Percentiles rank a stretch among this genome's conserved stretches.
Conservation (phyloP, 1,140 invertebrate genomes). For the Cataglyphis hispanica region DNA sequence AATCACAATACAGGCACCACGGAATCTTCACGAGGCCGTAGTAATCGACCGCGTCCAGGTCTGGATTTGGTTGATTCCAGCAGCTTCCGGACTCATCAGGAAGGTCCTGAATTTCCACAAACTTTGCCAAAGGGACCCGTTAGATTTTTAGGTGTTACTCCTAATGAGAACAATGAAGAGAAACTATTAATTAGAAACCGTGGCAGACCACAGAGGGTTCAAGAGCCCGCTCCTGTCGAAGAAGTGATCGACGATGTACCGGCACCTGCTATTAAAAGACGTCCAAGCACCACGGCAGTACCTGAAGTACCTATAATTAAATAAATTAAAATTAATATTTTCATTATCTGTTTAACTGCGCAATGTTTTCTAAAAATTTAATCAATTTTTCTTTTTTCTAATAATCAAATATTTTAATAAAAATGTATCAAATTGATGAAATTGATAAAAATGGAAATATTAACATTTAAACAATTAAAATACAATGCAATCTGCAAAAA, state of each 20-base stretch:
- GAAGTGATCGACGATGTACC: slow-evolving; percentile 75
- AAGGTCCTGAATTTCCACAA: slow-evolving; percentile 86
- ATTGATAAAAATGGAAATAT: slow-evolving; percentile 13
- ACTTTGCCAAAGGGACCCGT: slow-evolving; percentile 87
- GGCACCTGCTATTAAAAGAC: slow-evolving; percentile 73
- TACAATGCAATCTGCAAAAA: background rate
- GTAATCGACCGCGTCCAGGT: slow-evolving; percentile 89
- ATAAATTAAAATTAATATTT: background rate
- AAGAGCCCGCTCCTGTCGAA: slow-evolving; percentile 78
- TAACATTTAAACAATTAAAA: background rate
- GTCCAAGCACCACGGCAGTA: slow-evolving; percentile 66
- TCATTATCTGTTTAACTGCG: background rate
- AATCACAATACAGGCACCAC: slow-evolving; percentile 84
- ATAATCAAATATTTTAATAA: background rate
- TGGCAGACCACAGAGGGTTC: slow-evolving; percentile 77
- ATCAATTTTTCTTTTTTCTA: background rate
- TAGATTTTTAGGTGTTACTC: slow-evolving; percentile 87
- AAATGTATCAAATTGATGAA: background rate
- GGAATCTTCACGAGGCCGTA: slow-evolving; percentile 85
- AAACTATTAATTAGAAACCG: slow-evolving; percentile 71
- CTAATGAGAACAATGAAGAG: slow-evolving; percentile 87
- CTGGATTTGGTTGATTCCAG: slow-evolving; percentile 92
- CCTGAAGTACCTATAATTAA: slow-evolving; percentile 75
- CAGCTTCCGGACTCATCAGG: slow-evolving; percentile 92
- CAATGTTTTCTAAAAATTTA: background rate